A percentile compares a stretch with the other conserved stretches of the same genome.
phyloP scores from a whole-genome alignment of 2,113 vertebrate species.

The Poecile atricapillus region DNA sequence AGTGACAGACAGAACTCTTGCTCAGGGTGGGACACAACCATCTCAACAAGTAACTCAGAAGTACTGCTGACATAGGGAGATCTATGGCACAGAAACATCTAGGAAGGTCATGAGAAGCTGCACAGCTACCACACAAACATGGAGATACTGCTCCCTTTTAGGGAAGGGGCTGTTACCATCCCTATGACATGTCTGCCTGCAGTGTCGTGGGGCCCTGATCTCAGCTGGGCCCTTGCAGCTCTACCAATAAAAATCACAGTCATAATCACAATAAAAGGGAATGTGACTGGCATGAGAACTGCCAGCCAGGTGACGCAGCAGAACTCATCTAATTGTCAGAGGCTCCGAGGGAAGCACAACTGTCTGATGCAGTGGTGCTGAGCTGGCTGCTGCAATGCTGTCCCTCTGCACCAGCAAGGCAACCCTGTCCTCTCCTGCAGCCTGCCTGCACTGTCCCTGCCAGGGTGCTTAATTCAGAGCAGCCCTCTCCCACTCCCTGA shows the following conservation, averaged over 20 bases:
- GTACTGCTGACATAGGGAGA: not conserved
- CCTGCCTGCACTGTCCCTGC: not conserved
- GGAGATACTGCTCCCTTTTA: not conserved
- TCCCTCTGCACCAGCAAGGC: not conserved
- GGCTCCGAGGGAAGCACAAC: not conserved
- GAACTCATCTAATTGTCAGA: not conserved
- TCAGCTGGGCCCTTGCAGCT: not conserved
- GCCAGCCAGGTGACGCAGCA: conserved; percentile 41
- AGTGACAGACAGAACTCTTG: not conserved
- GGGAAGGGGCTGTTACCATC: not conserved
- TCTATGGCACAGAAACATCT: not conserved
- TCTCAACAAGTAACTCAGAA: not conserved
- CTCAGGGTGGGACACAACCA: not conserved
- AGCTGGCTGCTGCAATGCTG: not conserved
- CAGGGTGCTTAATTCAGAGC: not conserved
- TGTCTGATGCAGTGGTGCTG: not conserved
- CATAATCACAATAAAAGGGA: not conserved
- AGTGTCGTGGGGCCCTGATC: rapidly evolving
- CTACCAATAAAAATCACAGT: not conserved
- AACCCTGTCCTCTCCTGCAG: not conserved
- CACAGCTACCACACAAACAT: not conserved
- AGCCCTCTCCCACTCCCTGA: not conserved
- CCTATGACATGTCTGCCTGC: not conserved
- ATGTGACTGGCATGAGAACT: conserved; percentile 19
- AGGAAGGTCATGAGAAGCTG: not conserved